phyloP scores from a whole-genome alignment of 2,113 vertebrate genomes.

The Psammodynastes pulverulentus region DNA sequence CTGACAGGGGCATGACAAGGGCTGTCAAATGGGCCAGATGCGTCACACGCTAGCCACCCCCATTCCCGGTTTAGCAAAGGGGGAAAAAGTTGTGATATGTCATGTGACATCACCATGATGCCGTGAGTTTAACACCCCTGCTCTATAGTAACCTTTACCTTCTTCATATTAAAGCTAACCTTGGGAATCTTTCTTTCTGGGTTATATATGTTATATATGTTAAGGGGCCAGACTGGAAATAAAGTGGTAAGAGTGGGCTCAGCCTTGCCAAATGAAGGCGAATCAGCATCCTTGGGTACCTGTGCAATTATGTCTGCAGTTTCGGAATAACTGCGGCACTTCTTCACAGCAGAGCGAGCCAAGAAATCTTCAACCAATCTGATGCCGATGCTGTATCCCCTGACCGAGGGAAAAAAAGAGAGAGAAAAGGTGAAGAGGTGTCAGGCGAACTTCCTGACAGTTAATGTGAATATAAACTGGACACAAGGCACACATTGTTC shows the following conservation, averaged over 20 bases:
- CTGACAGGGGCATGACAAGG: no score
- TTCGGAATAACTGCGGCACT: slow-evolving; percentile 77
- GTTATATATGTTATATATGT: no score
- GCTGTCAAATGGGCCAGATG: no score
- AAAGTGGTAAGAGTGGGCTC: neutral
- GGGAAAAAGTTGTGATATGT: no score
- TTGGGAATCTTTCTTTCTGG: neutral
- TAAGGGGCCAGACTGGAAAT: neutral
- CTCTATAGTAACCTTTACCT: neutral
- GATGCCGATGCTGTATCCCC: slow-evolving; percentile 73
- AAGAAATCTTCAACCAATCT: slow-evolving; percentile 78
- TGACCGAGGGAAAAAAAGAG: slow-evolving; percentile 36
- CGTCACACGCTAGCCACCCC: no score
- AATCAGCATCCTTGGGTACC: slow-evolving; percentile 55
- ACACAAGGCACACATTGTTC: neutral
- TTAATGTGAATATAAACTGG: neutral
- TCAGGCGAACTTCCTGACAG: neutral
- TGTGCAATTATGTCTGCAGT: slow-evolving; percentile 75
- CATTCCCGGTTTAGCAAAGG: no score
- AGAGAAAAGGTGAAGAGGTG: neutral
- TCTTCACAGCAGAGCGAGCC: slow-evolving; percentile 71
- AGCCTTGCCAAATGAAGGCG: neutral
- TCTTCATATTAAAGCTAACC: neutral
- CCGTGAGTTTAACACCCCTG: no score
- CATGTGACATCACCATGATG: no score